Base-by-base conservation (phyloP, 2,888 invertebrate species). In the Schizaphis graminum region DNA sequence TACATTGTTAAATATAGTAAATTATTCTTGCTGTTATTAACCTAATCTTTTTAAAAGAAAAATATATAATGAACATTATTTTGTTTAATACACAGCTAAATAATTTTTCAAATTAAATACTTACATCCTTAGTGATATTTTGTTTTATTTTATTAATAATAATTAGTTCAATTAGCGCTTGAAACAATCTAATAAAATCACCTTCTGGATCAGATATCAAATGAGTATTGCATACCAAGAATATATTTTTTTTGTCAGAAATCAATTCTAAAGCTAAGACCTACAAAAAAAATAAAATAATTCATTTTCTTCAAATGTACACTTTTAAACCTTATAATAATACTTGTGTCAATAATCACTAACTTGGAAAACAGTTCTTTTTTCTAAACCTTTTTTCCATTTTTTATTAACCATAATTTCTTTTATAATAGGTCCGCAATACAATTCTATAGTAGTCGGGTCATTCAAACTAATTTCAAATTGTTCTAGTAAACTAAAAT, bases 131-230 rank as follows among this genome's bases (percentile, higher is more conserved):
- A 94, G 96, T 96, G 24, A 96, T 95, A 92, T 96, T 95, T 49
- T 96, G 96, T 35, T 96, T 96, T 56, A 97, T 95, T 95, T 97
- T 96, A 95, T 97, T 96, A 49, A 99, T 95, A 96, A 97, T 98
- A 86, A 97, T 96, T 95, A 98, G 96, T 49, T 97, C 96, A 95
- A 98, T 97, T 57, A 97, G 97, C 57, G 97, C 97, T 96, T 99
- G 99, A 47, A 99, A 96, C 10, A 99, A 96, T 95, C 99, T 96
- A 95, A 99, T 97, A 95, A 99, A 98, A 96, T 98, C 98, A 13
- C 99, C 98, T 96, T 98, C 97, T 0, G 99, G 98, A 96, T 98
- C 98, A 95, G 98, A 99, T 96, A 98, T 99, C 90, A 99, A 96
- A 96, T 99, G 99, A 2, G 98, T 99, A 95, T 99, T 99, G 35